Base-by-base conservation (phyloP, 2,797 vertebrate species). In the Anisognathus igniventris region DNA sequence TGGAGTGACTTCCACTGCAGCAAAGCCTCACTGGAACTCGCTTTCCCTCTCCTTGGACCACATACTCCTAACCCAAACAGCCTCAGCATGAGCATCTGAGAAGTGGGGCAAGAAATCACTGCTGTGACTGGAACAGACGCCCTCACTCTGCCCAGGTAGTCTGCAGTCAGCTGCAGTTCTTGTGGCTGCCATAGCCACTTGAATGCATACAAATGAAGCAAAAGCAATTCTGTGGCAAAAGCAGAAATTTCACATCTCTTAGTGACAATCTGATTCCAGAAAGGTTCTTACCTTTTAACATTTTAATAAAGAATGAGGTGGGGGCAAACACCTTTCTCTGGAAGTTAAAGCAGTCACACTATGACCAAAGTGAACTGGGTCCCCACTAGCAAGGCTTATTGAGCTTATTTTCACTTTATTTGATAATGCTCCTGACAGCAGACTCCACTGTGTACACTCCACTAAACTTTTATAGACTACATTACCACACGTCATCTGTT, bases 401-500 rank as follows among this genome's bases (percentile, higher is more conserved):
- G 35, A 73, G 27, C 17, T 73, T 23, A 62, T 44, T 87, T 84
- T 87, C 62, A 72, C 50, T 78, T 81, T 39, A 86, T 71, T 51
- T 65, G 62, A 25, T 64, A 48, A 61, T 9, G 16, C 16, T 67
- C 30, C 62, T 44, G 50, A 60, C 16, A 44, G 31, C 4, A 56
- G 33, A 64, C 24, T 31, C 40, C 35, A 70, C 66, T 47, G 12
- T 23, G 45, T 23, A 50, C 7, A 33, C 28, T 44, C 33, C 45
- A 51, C 17, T 65, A 12, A 33, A n/a, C 12, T 37, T 73, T 24
- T 28, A 70, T 10, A 25, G 42, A 54, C 31, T 39, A 50, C 0
- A 0, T 24, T 45, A 57, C 19, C n/a, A 60, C 37, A 71, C 0
- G 0, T 40, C 24, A 45, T 30, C 35, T 27, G 1, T 64, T 78